These are phyloP conservation scores for Augochlorella aurata DNA, from an alignment of 2,888 invertebrate genomes.

Conservation along the genomic window DNA sequence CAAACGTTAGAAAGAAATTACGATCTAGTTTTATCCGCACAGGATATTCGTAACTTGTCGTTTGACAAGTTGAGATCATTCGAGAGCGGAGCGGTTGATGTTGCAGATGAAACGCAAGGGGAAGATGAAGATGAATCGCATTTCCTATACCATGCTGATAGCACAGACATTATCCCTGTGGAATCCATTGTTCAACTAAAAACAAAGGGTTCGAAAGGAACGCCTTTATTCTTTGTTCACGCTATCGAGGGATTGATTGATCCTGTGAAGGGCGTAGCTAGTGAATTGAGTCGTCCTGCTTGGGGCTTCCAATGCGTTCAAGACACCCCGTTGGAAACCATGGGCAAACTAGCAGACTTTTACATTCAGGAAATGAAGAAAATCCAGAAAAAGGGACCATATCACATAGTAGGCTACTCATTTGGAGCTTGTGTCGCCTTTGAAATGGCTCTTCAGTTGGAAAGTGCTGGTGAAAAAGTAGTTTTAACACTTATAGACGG, in stretches of 20 bases:
- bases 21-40: slow-evolving; percentile 94
- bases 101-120: slow-evolving; percentile 10
- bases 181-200: slow-evolving; percentile 88
- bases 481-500: slow-evolving; percentile 94
- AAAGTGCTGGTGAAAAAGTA: slow-evolving; percentile 84
- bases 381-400: slow-evolving; percentile 91
- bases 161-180: slow-evolving; percentile 88
- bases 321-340: slow-evolving; percentile 88
- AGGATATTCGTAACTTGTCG: slow-evolving; percentile 93
- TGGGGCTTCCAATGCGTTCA: slow-evolving; percentile 95
- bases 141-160: slow-evolving; percentile 82
- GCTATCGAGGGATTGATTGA: slow-evolving; percentile 94
- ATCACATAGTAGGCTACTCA: slow-evolving; percentile 96
- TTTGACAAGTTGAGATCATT: slow-evolving; percentile 89
- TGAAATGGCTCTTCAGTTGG: slow-evolving; percentile 95
- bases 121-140: slow-evolving; percentile 45
- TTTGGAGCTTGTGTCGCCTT: slow-evolving; percentile 97
- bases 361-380: slow-evolving; percentile 89
- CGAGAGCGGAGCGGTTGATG: slow-evolving; percentile 9
- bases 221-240: slow-evolving; percentile 88
- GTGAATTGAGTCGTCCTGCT: slow-evolving; percentile 88
- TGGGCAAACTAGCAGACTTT: slow-evolving; percentile 88
- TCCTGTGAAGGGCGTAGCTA: slow-evolving; percentile 88
- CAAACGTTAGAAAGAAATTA: slow-evolving; percentile 96
- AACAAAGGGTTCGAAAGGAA: slow-evolving; percentile 82